Evolutionary conservation across 2,797 vertebrate species (phyloP), one percentile per base, ranked within the genome.

Genomic region (Enteromius treurensis): DNA sequence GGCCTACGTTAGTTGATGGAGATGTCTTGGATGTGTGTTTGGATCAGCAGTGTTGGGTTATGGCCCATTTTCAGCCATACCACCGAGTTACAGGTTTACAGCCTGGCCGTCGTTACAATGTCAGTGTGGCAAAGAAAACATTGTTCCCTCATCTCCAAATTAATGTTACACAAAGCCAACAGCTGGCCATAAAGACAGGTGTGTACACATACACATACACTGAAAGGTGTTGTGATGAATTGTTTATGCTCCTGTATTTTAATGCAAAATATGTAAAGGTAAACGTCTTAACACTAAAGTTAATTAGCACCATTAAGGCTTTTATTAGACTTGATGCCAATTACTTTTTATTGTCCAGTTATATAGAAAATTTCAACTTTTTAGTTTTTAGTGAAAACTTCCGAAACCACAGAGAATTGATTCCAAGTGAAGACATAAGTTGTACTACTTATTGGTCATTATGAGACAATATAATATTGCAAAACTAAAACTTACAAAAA

Each of bases 111-210:
- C 86, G 87, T 51, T 94, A 96, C 88, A 90, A 87, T 49, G 93
- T 95, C 88, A 87, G 77, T 2, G 91, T 96, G 87, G 29, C 86
- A 79, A 94, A 97, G 90, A 91, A 91, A 23, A 93, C 94, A 1
- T 71, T 90, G 3, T 60, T 94, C 78, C 84, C 90, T 80, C 86
- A 90, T 29, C 88, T 89, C 65, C 81, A 94, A 88, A 62, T 94
- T 47, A 96, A 90, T 26, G 42, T 96, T 29, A 95, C 89, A 87
- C 96, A 97, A 26, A 94, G 74, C 60, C 84, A 97, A 84, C 75
- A 90, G 84, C 32, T 96, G 88, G 82, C 90, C 83, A 80, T 93
- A 80, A 94, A 97, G 94, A 97, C 96, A 94, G 96, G 96, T 97
- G 94, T 3, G 53, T 11, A 34, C 8, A 9, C 84, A 60, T 40